Conservation (phyloP, 2,113 vertebrate genomes). For the Calidris pugnax region DNA sequence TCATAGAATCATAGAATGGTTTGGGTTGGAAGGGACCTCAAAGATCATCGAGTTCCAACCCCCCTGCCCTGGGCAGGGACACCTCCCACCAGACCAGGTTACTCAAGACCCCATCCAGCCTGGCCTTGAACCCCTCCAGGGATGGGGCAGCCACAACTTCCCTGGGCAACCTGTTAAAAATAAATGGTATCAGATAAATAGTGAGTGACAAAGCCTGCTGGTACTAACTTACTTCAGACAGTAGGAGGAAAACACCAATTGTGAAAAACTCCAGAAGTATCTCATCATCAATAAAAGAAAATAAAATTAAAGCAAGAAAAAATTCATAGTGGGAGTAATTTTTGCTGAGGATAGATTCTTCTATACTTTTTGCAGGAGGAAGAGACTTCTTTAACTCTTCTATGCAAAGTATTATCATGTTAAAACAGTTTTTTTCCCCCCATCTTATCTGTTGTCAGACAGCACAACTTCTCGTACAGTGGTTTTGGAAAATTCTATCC, state of each 20-base stretch:
- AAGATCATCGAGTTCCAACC: too few relatives aligned
- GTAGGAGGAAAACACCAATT: neutral
- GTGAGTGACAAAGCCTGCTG: neutral
- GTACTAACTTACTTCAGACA: neutral
- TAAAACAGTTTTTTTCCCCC: neutral
- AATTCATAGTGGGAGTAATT: neutral
- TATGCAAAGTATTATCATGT: neutral
- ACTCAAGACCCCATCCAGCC: too few relatives aligned
- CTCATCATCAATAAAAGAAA: neutral
- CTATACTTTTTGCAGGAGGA: neutral
- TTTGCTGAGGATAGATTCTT: neutral
- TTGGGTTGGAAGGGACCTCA: too few relatives aligned
- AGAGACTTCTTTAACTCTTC: neutral
- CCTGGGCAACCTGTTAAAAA: too few relatives aligned
- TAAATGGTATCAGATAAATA: neutral
- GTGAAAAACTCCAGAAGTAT: neutral
- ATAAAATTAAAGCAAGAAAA: neutral
- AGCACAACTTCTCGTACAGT: slow-evolving; percentile 51
- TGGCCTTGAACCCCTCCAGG: too few relatives aligned
- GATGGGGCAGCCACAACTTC: too few relatives aligned
- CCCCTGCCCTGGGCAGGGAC: too few relatives aligned
- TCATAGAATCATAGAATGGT: too few relatives aligned
- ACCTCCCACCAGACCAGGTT: too few relatives aligned
- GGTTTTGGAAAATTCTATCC: slow-evolving; percentile 61
- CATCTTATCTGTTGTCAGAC: slow-evolving; percentile 19